Evolutionary conservation across 2,113 vertebrate genomes (phyloP), one percentile per base, ranked within the genome.

Genomic region (Pandion haliaetus): DNA sequence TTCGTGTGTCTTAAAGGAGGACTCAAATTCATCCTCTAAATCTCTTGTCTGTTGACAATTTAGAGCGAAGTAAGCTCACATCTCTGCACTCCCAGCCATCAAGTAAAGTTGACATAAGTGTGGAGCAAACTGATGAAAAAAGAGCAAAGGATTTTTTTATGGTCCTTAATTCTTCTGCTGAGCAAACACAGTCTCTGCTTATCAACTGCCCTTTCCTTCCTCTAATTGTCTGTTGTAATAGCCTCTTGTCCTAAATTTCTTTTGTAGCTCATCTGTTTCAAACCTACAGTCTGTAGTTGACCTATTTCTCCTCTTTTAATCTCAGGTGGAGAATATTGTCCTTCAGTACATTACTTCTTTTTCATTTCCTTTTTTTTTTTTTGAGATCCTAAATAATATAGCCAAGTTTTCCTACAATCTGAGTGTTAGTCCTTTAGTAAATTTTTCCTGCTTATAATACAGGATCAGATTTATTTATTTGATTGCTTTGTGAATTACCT

Each of bases 231-330:
- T 91, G 54, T 36, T 62, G 59, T 74, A 72, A 49, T 9, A 47
- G n/a, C n/a, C 58, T 87, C 45, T 94, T 69, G 54, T 86, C 77
- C 90, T 91, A 88, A 61, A 78, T 95, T 86, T 92, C 50, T 87
- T 96, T 85, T 67, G 50, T 45, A 55, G 45, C 50, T 93, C 73
- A 59, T 93, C 49, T 84, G n/a, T 52, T 85, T 95, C 94, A 94
- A 88, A 82, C 55, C 44, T 70, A 55, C 49, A 47, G 32, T 85
- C 84, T 93, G 65, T 49, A 94, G 66, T 45, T 94, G 89, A 94
- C 87, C 91, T 87, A 94, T 72, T 95, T 97, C 80, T 97, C 25
- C 38, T 47, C 72, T 94, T 82, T 62, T 31, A 86, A 1, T 54
- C 57, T 95, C 79, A 34, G 59, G 21, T 80, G 36, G 49, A 80